These are phyloP conservation scores for Trididemnum miniatum DNA, from an alignment of 23 tunicate genomes.

Conservation along the genomic window DNA sequence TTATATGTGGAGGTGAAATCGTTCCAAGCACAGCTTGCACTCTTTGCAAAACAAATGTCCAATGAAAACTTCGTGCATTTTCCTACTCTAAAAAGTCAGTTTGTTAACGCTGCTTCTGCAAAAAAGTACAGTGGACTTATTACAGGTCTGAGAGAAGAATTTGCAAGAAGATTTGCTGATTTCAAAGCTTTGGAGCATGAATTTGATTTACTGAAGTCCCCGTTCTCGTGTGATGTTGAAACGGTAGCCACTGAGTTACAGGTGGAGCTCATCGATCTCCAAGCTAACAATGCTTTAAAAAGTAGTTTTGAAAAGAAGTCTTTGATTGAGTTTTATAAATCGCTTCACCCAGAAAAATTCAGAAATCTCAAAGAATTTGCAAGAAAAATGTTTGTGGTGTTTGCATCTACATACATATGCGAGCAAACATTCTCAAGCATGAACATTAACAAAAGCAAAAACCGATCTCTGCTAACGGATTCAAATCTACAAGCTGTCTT, in stretches of 20 bases:
- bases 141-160: constrained; percentile 28
- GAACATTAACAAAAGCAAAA: too few relatives aligned
- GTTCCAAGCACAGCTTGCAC: constrained; percentile 29
- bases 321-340: constrained; percentile 30
- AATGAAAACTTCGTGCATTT: constrained; percentile 30
- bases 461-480: too few relatives aligned
- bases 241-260: constrained; percentile 5
- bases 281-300: constrained; percentile 8
- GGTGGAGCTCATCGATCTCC: constrained; percentile 34
- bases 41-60: constrained; percentile 23
- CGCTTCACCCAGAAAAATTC: constrained; percentile 26
- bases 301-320: constrained; percentile 22
- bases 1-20: constrained; percentile 30
- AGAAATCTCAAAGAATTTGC: constrained; percentile 25
- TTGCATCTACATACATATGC: constrained; percentile 41
- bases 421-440: constrained; percentile 34
- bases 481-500: too few relatives aligned
- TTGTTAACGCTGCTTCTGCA: constrained; percentile 16
- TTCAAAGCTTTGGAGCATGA: constrained; percentile 8
- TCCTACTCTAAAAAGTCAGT: constrained; percentile 25
- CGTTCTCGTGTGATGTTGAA: constrained; percentile 18
- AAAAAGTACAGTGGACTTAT: constrained; percentile 36
- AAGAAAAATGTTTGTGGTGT: constrained; percentile 35
- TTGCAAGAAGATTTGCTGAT: constrained; percentile 34
- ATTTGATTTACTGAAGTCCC: constrained; percentile 29